phyloP scores from a whole-genome alignment of 2,888 invertebrate species.

The Apomyelois bistriatella region DNA sequence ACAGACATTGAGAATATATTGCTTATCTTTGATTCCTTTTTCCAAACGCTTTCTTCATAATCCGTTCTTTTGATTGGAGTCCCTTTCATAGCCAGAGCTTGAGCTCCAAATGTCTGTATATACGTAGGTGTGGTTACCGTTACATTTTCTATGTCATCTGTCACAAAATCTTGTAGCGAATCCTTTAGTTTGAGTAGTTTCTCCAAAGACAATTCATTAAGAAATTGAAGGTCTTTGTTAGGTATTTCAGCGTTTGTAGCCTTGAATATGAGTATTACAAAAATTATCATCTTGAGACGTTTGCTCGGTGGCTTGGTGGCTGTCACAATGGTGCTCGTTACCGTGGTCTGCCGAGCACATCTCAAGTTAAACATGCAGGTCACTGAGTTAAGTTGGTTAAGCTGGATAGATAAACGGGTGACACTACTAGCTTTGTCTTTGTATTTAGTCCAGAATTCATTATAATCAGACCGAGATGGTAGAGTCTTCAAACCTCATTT shows the following conservation, averaged over 20 bases:
- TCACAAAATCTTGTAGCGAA: constrained; percentile 55
- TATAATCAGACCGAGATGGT: constrained; percentile 1
- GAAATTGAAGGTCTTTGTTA: constrained; percentile 65
- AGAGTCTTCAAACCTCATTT: not conserved
- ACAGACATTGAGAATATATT: constrained; percentile 88
- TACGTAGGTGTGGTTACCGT: constrained; percentile 42
- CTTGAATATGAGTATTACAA: constrained; percentile 30
- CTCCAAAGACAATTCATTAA: constrained; percentile 85
- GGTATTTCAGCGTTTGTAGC: constrained; percentile 36
- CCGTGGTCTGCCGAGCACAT: constrained; percentile 60
- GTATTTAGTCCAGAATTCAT: not conserved
- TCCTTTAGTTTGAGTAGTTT: constrained; percentile 83
- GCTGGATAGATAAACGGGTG: constrained; percentile 13
- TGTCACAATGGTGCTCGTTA: constrained; percentile 40
- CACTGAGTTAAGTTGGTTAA: constrained; percentile 28
- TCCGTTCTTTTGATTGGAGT: constrained; percentile 62
- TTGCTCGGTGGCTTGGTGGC: constrained; percentile 31
- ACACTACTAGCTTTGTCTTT: constrained; percentile 10
- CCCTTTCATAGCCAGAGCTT: constrained; percentile 61
- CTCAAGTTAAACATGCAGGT: constrained; percentile 44
- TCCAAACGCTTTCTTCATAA: constrained; percentile 65
- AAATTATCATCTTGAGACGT: constrained; percentile 44
- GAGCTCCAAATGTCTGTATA: constrained; percentile 57
- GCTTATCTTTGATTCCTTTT: constrained; percentile 82
- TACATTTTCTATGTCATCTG: constrained; percentile 44